Percentiles rank a stretch among this genome's conserved stretches.
These are phyloP conservation scores for Hypsopygia costalis DNA, from an alignment of 2,888 invertebrate genomes.

Conservation along the genomic window DNA sequence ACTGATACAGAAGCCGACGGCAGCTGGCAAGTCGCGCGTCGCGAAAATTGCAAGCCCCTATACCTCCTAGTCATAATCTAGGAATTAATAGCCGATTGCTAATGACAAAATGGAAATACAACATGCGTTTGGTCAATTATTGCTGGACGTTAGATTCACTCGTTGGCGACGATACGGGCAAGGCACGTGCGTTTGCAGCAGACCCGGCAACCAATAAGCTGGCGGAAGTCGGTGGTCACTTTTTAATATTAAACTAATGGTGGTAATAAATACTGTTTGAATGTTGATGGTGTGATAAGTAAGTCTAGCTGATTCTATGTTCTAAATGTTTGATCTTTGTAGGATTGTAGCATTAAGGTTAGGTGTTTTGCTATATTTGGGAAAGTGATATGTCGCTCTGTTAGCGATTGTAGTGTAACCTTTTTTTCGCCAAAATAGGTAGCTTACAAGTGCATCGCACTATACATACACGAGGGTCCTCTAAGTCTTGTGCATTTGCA, in stretches of 20 bases:
- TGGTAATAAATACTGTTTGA: background rate
- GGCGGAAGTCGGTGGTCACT: background rate
- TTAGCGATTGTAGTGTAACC: too few species aligned
- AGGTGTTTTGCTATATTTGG: too few species aligned
- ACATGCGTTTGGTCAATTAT: conserved; percentile 65
- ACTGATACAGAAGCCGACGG: conserved; percentile 49
- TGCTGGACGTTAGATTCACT: conserved; percentile 53
- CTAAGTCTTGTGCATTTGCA: too few species aligned
- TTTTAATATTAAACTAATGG: background rate
- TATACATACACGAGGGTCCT: too few species aligned
- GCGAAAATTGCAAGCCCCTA: conserved; percentile 77
- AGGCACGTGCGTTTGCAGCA: conserved; percentile 45
- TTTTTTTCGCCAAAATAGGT: too few species aligned
- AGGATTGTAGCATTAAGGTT: too few species aligned
- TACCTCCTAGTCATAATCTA: conserved; percentile 67
- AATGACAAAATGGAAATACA: conserved; percentile 75
- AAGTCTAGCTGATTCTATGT: too few species aligned
- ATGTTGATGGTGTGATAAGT: too few species aligned
- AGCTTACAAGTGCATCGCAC: too few species aligned
- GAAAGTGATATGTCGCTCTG: too few species aligned
- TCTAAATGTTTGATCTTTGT: too few species aligned
- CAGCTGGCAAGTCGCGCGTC: conserved; percentile 41
- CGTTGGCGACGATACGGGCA: conserved; percentile 65
- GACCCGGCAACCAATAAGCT: background rate
- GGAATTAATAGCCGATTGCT: conserved; percentile 73